A percentile compares a stretch with the other conserved stretches of the same genome.
These are phyloP conservation scores for Zootermopsis nevadensis DNA, from an alignment of 2,888 invertebrate genomes.

Conservation along the genomic window DNA sequence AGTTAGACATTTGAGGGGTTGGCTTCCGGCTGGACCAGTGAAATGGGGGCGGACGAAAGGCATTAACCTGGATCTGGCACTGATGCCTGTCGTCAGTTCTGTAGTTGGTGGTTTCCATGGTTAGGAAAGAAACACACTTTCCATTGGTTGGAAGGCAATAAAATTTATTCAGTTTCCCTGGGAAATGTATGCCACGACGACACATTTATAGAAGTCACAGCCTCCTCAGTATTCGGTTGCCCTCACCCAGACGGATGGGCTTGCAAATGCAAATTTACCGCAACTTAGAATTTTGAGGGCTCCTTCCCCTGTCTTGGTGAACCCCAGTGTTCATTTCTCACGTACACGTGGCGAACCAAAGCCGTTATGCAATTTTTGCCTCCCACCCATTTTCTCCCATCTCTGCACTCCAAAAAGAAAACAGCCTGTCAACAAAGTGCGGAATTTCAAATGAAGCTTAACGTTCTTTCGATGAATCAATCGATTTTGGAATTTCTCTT, in stretches of 20 bases:
- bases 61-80: no score
- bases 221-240: neutral
- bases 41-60: no score
- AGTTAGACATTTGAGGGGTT: no score
- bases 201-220: neutral
- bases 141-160: neutral
- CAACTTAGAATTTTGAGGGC: neutral
- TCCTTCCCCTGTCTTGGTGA: no score
- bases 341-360: neutral
- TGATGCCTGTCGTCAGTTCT: no score
- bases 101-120: no score
- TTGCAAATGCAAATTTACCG: neutral
- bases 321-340: slow-evolving; percentile 33
- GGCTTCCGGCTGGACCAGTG: no score
- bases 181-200: neutral
- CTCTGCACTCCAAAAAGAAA: slow-evolving; percentile 24
- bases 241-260: neutral
- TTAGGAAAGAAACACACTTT: neutral
- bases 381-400: neutral
- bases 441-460: slow-evolving; percentile 50
- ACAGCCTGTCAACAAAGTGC: slow-evolving; percentile 46
- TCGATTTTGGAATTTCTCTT: slow-evolving; percentile 45
- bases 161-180: neutral
- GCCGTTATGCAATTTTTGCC: neutral
- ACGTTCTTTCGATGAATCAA: slow-evolving; percentile 48